Conservation (phyloP, 2,113 vertebrate species). For the Acrocephalus arundinaceus region DNA sequence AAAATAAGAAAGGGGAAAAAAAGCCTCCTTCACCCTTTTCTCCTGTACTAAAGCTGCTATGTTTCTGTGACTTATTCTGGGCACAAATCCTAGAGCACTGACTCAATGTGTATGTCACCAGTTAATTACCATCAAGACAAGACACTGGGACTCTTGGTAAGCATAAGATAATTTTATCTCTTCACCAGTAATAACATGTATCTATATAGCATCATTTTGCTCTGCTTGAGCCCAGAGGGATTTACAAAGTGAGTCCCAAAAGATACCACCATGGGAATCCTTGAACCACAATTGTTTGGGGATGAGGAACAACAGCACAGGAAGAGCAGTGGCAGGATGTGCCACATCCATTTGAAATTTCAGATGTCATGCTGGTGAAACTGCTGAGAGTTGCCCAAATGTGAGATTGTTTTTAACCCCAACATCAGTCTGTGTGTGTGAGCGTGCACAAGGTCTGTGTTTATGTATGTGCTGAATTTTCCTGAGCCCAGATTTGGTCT, state of each 20-base stretch:
- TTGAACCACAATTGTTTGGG: background rate
- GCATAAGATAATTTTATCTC: constrained; percentile 16
- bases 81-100: constrained; percentile 40
- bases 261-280: background rate
- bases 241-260: background rate
- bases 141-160: constrained; percentile 15
- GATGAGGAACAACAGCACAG: background rate
- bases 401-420: background rate
- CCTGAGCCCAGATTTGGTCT: background rate
- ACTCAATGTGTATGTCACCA: constrained; percentile 27
- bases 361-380: background rate
- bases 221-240: background rate
- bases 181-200: background rate
- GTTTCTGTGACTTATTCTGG: constrained; percentile 52
- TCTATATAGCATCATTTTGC: background rate
- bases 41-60: background rate
- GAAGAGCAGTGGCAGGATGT: background rate
- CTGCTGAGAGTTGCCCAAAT: background rate
- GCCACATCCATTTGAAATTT: background rate
- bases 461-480: background rate
- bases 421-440: background rate
- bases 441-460: background rate
- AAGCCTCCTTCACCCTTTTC: background rate
- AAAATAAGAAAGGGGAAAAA: background rate
- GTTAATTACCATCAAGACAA: constrained; percentile 53